A percentile compares a stretch with the other conserved stretches of the same genome.
Conservation (phyloP, 2,113 vertebrate species). For the Datnioides undecimradiatus region DNA sequence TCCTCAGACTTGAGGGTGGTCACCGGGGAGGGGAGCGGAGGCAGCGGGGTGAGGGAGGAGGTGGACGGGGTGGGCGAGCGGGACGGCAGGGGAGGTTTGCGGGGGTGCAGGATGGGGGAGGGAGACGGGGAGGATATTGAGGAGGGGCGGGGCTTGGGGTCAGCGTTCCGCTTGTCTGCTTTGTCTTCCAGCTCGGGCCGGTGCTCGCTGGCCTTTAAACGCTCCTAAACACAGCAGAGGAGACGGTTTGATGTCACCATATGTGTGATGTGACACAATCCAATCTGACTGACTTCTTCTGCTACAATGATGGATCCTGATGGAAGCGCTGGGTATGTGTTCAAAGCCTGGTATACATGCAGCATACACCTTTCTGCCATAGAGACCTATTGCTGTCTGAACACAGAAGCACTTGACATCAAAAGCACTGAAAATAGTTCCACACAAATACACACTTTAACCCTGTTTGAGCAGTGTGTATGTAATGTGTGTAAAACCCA, state of each 20-base stretch:
- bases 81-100: constrained; percentile 85
- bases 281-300: neutral
- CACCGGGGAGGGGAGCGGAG: constrained; percentile 86
- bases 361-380: neutral
- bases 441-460: too few relatives aligned
- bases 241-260: neutral
- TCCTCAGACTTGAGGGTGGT: constrained; percentile 91
- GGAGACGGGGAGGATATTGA: constrained; percentile 80
- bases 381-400: neutral
- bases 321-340: too few relatives aligned
- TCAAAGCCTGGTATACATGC: neutral
- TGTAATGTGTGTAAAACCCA: neutral
- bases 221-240: constrained; percentile 84
- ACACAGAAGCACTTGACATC: too few relatives aligned
- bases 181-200: constrained; percentile 91
- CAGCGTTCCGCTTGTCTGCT: constrained; percentile 85
- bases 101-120: constrained; percentile 84
- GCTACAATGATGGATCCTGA: neutral
- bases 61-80: constrained; percentile 85
- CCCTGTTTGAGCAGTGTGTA: neutral
- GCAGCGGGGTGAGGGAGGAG: constrained; percentile 86
- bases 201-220: constrained; percentile 91
- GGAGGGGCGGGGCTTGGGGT: constrained; percentile 87
- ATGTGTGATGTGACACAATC: neutral
- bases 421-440: neutral